Conservation (phyloP, 2,113 vertebrate genomes). For the Probosciger aterrimus region DNA sequence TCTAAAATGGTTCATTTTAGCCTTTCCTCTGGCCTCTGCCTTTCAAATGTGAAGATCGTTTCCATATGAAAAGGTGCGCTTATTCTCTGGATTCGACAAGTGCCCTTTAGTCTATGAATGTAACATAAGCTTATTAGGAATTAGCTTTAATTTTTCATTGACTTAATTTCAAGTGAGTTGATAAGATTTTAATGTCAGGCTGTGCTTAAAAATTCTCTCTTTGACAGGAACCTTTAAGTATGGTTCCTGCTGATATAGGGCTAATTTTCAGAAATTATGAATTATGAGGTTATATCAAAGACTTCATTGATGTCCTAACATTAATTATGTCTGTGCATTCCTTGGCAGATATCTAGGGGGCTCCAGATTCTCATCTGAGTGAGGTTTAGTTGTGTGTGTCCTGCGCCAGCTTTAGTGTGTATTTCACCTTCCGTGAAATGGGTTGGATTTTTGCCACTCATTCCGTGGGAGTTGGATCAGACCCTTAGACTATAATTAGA, state of each 20-base stretch:
- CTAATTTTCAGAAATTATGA: slow-evolving; percentile 63
- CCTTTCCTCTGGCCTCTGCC: slow-evolving; percentile 3
- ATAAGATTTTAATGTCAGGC: slow-evolving; percentile 85
- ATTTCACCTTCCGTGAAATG: slow-evolving; percentile 48
- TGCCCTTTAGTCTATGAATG: slow-evolving; percentile 58
- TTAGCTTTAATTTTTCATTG: slow-evolving; percentile 82
- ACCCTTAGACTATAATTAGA: slow-evolving; percentile 44
- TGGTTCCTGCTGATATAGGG: slow-evolving; percentile 61
- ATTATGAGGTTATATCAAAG: slow-evolving; percentile 69
- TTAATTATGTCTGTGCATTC: slow-evolving; percentile 44
- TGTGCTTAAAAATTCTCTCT: slow-evolving; percentile 85
- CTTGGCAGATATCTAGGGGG: neutral
- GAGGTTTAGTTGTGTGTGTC: slow-evolving; percentile 28
- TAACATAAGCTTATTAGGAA: slow-evolving; percentile 74
- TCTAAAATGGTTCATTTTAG: slow-evolving; percentile 23
- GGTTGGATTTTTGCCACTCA: slow-evolving; percentile 38
- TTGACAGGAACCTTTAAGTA: slow-evolving; percentile 84
- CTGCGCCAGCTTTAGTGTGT: neutral
- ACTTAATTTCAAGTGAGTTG: slow-evolving; percentile 87
- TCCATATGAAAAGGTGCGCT: slow-evolving; percentile 26
- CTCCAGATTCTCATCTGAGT: neutral
- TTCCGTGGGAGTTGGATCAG: slow-evolving; percentile 45
- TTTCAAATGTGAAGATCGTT: slow-evolving; percentile 8
- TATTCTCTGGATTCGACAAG: neutral
- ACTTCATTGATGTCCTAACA: slow-evolving; percentile 50